Evolutionary conservation across 1,140 invertebrate genomes (phyloP).

Genomic region (Ceratosolen solmsi): DNA sequence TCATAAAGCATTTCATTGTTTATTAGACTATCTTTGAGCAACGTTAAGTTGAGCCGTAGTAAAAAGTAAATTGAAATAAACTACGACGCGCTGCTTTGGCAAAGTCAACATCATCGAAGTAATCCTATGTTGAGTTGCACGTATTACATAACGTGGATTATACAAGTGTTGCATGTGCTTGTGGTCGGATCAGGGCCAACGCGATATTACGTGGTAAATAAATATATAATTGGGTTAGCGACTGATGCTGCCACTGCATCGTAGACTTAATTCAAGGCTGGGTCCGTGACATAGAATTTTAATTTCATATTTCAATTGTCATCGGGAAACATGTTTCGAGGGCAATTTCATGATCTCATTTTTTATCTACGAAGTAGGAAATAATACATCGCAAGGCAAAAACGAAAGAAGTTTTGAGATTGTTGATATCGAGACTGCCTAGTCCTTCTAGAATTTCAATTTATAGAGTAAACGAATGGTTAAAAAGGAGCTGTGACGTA

Average conservation of each 20-base stretch:
- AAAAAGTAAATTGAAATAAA: slow-evolving; percentile 19
- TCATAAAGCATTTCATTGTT: too few relatives aligned
- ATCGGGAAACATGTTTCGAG: neutral
- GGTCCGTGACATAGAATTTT: slow-evolving; percentile 68
- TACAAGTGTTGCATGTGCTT: slow-evolving; percentile 64
- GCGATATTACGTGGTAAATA: slow-evolving; percentile 66
- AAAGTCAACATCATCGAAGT: neutral
- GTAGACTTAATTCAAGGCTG: slow-evolving; percentile 61
- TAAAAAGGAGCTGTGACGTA: too few relatives aligned
- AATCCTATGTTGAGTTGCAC: slow-evolving; percentile 30
- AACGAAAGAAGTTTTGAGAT: too few relatives aligned
- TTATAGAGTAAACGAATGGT: too few relatives aligned
- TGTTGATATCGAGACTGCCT: too few relatives aligned
- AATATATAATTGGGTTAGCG: slow-evolving; percentile 67
- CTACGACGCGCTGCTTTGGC: slow-evolving; percentile 2
- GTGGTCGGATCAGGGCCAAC: slow-evolving; percentile 65
- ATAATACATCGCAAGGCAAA: too few relatives aligned
- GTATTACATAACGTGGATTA: slow-evolving; percentile 62
- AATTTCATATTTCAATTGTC: slow-evolving; percentile 8
- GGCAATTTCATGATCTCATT: neutral
- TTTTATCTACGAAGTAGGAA: too few relatives aligned
- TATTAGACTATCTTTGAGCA: too few relatives aligned
- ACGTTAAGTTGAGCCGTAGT: neutral
- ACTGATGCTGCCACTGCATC: slow-evolving; percentile 32
- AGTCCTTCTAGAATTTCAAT: too few relatives aligned